Percentiles rank a stretch among this genome's conserved stretches.
phyloP scores from a whole-genome alignment of 2,113 vertebrate genomes.

The Saccopteryx bilineata region DNA sequence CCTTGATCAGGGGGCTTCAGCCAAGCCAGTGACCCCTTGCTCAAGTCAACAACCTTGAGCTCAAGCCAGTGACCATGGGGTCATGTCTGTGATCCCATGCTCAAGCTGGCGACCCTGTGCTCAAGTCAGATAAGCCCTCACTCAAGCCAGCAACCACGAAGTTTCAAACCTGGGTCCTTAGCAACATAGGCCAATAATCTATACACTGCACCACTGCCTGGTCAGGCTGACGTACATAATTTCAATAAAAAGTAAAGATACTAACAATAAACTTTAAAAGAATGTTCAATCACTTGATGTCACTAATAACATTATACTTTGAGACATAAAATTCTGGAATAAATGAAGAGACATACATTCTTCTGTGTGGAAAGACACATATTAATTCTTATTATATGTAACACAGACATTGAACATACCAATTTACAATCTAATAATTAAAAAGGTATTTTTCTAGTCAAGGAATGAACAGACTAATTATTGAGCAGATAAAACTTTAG shows the following conservation, averaged over 20 bases:
- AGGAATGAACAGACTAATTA: neutral
- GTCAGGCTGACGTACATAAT: neutral
- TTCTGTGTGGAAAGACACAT: neutral
- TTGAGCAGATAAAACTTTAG: neutral
- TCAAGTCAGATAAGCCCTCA: no score
- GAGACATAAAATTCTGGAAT: neutral
- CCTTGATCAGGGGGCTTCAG: no score
- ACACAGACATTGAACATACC: neutral
- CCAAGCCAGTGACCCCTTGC: no score
- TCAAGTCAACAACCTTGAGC: no score
- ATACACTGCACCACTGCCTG: no score
- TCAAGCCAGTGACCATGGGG: no score
- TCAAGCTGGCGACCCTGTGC: no score
- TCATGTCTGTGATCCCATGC: no score
- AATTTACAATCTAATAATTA: neutral
- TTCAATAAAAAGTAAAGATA: neutral
- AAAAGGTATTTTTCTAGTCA: conserved; percentile 28
- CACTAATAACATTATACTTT: neutral
- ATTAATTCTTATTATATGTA: conserved; percentile 31
- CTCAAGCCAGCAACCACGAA: no score
- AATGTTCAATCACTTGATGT: neutral
- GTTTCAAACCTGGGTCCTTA: no score
- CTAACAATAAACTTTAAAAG: neutral
- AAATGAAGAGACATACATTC: neutral
- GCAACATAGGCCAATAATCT: no score